Evolutionary conservation across 2,888 invertebrate species (phyloP).

Genomic region (Campoletis raptor): DNA sequence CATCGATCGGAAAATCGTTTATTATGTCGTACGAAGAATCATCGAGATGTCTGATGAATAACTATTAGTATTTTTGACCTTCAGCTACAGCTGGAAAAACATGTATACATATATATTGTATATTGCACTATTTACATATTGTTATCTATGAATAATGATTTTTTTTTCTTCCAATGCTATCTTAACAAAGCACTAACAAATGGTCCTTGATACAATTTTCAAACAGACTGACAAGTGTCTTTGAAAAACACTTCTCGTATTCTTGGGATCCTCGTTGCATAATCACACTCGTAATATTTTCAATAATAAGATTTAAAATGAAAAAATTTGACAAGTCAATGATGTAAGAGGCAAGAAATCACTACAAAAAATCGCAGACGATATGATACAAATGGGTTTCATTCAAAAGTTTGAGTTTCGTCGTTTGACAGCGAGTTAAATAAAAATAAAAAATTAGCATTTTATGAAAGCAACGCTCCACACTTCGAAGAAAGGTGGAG

Average conservation of each 20-base stretch:
- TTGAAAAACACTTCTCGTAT: conserved; percentile 6
- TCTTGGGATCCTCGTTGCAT: not conserved
- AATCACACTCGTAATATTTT: not conserved
- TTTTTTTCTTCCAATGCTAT: not conserved
- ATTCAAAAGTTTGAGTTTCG: not conserved
- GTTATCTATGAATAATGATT: not conserved
- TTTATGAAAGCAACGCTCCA: conserved; percentile 23
- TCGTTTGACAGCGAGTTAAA: conserved; percentile 1
- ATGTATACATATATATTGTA: not conserved
- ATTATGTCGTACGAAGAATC: conserved; percentile 40
- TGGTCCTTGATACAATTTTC: conserved; percentile 21
- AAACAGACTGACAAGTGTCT: conserved; percentile 9
- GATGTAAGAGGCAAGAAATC: not conserved
- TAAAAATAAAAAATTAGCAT: conserved; percentile 33
- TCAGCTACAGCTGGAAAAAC: conserved; percentile 8
- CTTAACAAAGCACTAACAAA: conserved; percentile 18
- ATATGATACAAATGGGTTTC: conserved; percentile 32
- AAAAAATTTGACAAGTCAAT: not conserved
- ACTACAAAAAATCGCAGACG: not conserved
- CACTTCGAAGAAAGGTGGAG: conserved; percentile 18
- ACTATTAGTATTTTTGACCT: conserved; percentile 44
- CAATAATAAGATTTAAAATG: not conserved
- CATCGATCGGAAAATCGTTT: conserved; percentile 61
- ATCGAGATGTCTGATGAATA: conserved; percentile 49
- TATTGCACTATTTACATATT: conserved; percentile 29